These are phyloP conservation scores for Onychomys arenicola DNA, from an alignment of 2,797 vertebrate species.

Conservation along the genomic window DNA sequence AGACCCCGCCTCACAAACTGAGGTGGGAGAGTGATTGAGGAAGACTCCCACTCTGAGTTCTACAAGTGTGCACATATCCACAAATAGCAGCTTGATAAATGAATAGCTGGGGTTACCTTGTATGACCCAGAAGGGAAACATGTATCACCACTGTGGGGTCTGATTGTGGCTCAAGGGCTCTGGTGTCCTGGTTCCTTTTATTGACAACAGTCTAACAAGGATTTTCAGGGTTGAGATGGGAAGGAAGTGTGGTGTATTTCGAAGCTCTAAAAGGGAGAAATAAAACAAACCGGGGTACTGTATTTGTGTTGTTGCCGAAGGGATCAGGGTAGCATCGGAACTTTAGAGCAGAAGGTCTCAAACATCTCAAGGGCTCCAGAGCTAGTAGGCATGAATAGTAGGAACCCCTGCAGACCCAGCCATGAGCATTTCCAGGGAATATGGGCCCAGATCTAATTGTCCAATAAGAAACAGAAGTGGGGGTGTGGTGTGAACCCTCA, in stretches of 20 bases:
- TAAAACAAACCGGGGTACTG: not conserved
- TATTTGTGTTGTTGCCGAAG: not conserved
- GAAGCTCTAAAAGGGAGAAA: not conserved
- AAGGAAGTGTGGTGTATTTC: not conserved
- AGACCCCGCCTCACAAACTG: not conserved
- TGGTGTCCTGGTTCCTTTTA: not conserved
- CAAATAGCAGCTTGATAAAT: not conserved
- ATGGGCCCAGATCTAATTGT: not conserved
- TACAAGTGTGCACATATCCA: no score
- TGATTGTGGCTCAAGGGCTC: not conserved
- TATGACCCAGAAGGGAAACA: not conserved
- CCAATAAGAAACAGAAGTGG: not conserved
- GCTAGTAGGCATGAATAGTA: not conserved
- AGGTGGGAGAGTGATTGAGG: not conserved
- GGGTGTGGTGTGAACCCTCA: not conserved
- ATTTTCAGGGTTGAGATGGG: not conserved
- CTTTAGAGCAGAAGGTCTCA: not conserved
- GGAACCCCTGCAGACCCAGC: not conserved
- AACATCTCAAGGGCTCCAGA: not conserved
- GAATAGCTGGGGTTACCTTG: not conserved
- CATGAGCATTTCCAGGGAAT: not conserved
- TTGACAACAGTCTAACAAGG: not conserved
- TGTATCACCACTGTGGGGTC: not conserved
- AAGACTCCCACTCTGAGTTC: not conserved
- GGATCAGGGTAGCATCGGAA: no score